Conservation (phyloP, 2,888 invertebrate genomes). For the Tetrapedia diversipes region DNA sequence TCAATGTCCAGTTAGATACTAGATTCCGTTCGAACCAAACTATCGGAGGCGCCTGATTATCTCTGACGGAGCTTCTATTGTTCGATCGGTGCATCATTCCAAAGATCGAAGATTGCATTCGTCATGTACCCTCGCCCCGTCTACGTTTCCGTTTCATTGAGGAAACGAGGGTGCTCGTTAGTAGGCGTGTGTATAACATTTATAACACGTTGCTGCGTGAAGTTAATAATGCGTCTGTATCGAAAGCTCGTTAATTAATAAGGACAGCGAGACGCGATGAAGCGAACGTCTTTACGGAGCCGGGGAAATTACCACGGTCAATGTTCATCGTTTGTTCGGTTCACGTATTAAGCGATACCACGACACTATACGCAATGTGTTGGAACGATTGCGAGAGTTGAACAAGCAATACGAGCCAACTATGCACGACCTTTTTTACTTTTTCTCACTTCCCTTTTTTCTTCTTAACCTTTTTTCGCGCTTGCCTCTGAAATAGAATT, state of each 20-base stretch:
- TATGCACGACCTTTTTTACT: not conserved
- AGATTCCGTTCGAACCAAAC: not conserved
- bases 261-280: constrained; percentile 30
- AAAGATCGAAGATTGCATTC: constrained; percentile 4
- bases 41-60: constrained; percentile 38
- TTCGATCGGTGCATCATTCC: constrained; percentile 1
- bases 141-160: not conserved
- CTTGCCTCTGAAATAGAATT: not conserved
- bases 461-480: no score
- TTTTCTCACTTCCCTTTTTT: not conserved
- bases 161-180: not conserved
- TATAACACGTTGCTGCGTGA: constrained; percentile 22
- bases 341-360: constrained; percentile 40
- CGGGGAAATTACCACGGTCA: constrained; percentile 72
- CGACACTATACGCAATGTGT: constrained; percentile 32
- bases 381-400: constrained; percentile 26
- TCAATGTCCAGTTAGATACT: constrained; percentile 69
- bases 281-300: constrained; percentile 22
- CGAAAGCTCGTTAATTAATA: constrained; percentile 28
- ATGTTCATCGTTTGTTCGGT: constrained; percentile 64
- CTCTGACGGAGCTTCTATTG: not conserved
- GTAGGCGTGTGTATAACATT: no score
- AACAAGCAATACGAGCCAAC: constrained; percentile 9
- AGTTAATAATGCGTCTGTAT: constrained; percentile 26
- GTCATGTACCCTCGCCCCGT: not conserved